A percentile compares a stretch with the other conserved stretches of the same genome.
Conservation (phyloP, 2,113 vertebrate species). For the Cichladusa arquata region DNA sequence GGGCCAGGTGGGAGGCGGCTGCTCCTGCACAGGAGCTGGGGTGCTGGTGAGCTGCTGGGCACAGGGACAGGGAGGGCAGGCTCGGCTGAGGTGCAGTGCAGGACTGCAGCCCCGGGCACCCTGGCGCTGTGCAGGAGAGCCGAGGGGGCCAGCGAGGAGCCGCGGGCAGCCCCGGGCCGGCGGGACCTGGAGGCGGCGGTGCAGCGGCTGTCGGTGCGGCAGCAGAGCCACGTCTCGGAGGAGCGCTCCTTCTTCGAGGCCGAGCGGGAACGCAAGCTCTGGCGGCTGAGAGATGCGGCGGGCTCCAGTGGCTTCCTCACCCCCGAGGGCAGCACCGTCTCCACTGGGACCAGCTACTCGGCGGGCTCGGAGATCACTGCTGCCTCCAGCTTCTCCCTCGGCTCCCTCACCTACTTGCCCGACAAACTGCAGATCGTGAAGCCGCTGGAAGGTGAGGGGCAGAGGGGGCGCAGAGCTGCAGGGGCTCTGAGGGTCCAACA, state of each 20-base stretch:
- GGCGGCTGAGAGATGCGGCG: slow-evolving; percentile 65
- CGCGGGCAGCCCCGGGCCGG: slow-evolving; percentile 73
- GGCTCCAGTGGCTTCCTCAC: slow-evolving; percentile 83
- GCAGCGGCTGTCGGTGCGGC: slow-evolving; percentile 77
- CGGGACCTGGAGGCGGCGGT: slow-evolving; percentile 84
- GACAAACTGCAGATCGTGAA: slow-evolving; percentile 89
- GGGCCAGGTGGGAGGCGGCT: background rate
- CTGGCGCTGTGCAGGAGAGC: background rate
- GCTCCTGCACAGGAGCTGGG: background rate
- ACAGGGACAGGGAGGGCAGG: background rate
- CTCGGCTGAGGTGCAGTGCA: fast-evolving
- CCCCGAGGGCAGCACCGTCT: slow-evolving; percentile 78
- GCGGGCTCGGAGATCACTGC: slow-evolving; percentile 74
- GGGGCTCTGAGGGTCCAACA: fast-evolving
- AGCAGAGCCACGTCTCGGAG: slow-evolving; percentile 74
- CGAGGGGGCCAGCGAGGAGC: background rate
- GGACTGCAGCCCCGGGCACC: fast-evolving
- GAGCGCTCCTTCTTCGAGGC: slow-evolving; percentile 83
- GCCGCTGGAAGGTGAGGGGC: slow-evolving; percentile 81
- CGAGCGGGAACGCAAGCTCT: slow-evolving; percentile 76
- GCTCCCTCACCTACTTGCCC: slow-evolving; percentile 79
- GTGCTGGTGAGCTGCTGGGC: fast-evolving
- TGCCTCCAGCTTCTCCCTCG: slow-evolving; percentile 70
- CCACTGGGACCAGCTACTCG: slow-evolving; percentile 78
- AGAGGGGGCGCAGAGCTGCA: background rate